Evolutionary conservation across 2,888 invertebrate species (phyloP).

Genomic region (Stenichneumon culpator): DNA sequence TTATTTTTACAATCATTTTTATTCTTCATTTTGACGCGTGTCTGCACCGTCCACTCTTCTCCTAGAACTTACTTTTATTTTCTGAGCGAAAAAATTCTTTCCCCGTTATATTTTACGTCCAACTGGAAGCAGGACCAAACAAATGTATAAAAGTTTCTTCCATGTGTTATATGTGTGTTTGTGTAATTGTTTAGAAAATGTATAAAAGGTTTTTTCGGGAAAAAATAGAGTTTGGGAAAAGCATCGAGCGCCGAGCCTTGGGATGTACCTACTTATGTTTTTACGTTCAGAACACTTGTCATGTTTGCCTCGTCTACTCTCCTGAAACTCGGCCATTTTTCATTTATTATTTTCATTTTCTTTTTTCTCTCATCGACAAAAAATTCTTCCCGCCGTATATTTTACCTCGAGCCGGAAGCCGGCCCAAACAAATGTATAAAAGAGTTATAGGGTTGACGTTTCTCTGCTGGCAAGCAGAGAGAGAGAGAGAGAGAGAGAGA

Average conservation of each 20-base stretch:
- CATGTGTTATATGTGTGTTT: no score
- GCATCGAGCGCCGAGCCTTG: no score
- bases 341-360: not conserved
- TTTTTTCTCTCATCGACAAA: not conserved
- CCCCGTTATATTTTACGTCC: not conserved
- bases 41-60: not conserved
- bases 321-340: not conserved
- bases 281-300: no score
- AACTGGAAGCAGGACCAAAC: not conserved
- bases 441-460: slow-evolving; percentile 43
- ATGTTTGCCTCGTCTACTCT: not conserved
- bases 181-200: no score
- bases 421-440: slow-evolving; percentile 31
- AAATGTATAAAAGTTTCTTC: no score
- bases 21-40: not conserved
- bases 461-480: slow-evolving; percentile 16
- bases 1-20: not conserved
- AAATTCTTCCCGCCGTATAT: not conserved
- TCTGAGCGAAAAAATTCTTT: not conserved
- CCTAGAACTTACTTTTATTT: not conserved
- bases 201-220: no score
- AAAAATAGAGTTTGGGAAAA: no score
- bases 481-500: not conserved
- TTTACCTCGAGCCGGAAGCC: not conserved
- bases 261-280: no score